Conservation (phyloP, 2,888 invertebrate genomes). For the Agonum fuliginosum region DNA sequence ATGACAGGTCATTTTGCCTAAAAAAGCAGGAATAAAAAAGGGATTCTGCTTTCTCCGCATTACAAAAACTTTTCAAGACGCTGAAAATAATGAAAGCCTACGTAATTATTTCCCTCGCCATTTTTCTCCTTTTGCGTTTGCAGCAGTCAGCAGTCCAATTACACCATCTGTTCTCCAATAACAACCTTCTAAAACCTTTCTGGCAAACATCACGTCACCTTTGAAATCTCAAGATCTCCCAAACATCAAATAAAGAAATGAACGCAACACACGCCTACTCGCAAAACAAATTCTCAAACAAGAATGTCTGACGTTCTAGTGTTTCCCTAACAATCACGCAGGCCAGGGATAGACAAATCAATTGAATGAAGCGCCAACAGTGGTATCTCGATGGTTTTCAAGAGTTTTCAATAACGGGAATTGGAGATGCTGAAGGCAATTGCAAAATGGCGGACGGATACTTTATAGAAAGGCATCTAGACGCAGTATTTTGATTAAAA, state of each 20-base stretch:
- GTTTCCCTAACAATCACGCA: background rate
- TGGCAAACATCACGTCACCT: background rate
- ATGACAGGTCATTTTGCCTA: too few species aligned
- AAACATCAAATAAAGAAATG: background rate
- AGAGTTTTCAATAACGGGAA: too few species aligned
- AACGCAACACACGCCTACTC: background rate
- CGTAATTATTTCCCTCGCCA: background rate
- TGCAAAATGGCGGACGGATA: too few species aligned
- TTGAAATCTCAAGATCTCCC: background rate
- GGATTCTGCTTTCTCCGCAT: too few species aligned
- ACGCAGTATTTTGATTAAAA: too few species aligned
- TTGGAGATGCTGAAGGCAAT: too few species aligned
- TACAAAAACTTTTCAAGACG: too few species aligned
- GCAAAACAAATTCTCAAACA: background rate
- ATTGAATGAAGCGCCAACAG: background rate
- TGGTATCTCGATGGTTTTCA: background rate
- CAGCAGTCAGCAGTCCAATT: background rate
- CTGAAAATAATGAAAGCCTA: too few species aligned
- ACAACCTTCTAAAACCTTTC: background rate
- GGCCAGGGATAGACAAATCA: background rate
- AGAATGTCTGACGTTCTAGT: background rate
- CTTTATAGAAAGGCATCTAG: too few species aligned
- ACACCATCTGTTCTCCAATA: background rate
- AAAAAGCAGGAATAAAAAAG: too few species aligned
- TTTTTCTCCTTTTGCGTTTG: background rate